Evolutionary conservation across 2,888 invertebrate genomes (phyloP).

Genomic region (Heliconius sara): DNA sequence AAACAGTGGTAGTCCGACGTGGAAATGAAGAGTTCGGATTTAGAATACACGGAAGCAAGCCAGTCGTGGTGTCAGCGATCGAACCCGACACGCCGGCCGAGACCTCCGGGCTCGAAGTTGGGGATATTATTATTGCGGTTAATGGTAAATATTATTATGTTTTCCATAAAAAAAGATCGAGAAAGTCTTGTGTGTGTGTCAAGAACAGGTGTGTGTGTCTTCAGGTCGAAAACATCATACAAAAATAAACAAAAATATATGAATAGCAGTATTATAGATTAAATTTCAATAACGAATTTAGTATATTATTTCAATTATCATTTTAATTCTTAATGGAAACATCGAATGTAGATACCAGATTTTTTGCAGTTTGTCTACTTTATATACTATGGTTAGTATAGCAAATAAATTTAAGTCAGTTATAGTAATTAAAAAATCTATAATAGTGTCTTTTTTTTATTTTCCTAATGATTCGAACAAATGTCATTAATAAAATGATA

Average conservation of each 20-base stretch:
- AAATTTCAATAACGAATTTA: too few relatives aligned
- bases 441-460: background rate
- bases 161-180: too few relatives aligned
- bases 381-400: too few relatives aligned
- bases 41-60: constrained; percentile 96
- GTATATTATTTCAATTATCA: too few relatives aligned
- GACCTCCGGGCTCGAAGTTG: constrained; percentile 95
- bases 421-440: background rate
- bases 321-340: too few relatives aligned
- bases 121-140: constrained; percentile 96
- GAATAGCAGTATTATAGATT: too few relatives aligned
- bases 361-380: too few relatives aligned
- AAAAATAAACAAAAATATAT: too few relatives aligned
- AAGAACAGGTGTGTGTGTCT: too few relatives aligned
- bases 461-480: background rate
- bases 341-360: too few relatives aligned
- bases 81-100: constrained; percentile 97
- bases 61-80: constrained; percentile 97
- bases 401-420: background rate
- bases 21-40: constrained; percentile 96
- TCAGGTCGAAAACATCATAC: too few relatives aligned
- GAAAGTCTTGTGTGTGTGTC: too few relatives aligned
- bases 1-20: constrained; percentile 91
- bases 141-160: constrained; percentile 84
- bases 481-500: background rate